Base-by-base conservation (phyloP, 37 sponge, comb jelly and placozoan species). In the Halisarca cf. caerulea region DNA sequence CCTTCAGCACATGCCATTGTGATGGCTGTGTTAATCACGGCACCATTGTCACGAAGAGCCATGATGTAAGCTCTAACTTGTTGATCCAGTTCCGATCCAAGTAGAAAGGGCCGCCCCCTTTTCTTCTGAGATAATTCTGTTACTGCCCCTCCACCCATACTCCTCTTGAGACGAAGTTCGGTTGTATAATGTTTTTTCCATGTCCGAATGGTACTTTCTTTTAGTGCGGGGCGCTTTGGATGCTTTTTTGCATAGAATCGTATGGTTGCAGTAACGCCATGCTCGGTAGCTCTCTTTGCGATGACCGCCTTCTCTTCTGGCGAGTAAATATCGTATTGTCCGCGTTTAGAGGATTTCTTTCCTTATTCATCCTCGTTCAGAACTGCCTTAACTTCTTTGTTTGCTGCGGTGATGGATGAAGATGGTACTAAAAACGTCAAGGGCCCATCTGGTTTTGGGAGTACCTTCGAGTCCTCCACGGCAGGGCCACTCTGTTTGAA, bases 1-100 rank as follows among this genome's bases (percentile, higher is more conserved):
- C 64, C 82, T n/a, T 23, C 30, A 59, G 62, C 82, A 81, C 53
- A 39, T 25, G 80, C 80, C 55, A 79, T 79, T 44, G 54, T 32
- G 24, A 79, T 79, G 55, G 80, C 80, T 32, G 80, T 79, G 54
- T 79, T 79, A 33, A 79, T 15, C 4, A 55, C 54, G 3, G 6
- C 80, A 55, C 80, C 80, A 44, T 43, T 44, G 40, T 3, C 43
- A 30, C 54, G 53, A 39, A 79, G 53, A 20, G 54, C 27, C 20
- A 23, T 39, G 18, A 79, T n/a, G 54, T 79, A 79, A 18, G 4
- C 53, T 30, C 30, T n/a, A 21, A 79, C 53, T 33, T 79, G 80
- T 23, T 39, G 40, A 43, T 79, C 80, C 14, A 43, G 58, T 30
- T 79, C 80, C 21, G 20, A 20, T 33, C 80, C 80, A 21, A 79